Conservation (phyloP, 35 echinoderm and acorn worm species). For the Stichopus chloronotus region DNA sequence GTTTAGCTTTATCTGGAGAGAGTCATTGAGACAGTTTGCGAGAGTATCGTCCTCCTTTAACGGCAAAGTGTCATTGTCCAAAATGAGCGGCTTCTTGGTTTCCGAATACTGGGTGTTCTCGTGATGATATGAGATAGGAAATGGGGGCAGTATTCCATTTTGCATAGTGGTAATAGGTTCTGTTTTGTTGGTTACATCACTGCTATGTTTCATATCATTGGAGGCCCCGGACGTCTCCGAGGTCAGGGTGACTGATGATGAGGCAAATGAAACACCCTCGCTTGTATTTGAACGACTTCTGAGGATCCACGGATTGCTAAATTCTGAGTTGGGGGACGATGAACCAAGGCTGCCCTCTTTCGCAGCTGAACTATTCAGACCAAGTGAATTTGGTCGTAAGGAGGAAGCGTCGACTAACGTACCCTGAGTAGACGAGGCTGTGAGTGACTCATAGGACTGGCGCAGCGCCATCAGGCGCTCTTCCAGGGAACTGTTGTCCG, state of each 20-base stretch:
- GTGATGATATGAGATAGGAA: neutral
- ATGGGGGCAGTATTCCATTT: constrained; percentile 32
- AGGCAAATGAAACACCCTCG: constrained; percentile 57
- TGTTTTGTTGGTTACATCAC: constrained; percentile 19
- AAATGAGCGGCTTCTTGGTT: constrained; percentile 26
- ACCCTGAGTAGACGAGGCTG: constrained; percentile 35
- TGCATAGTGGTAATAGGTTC: constrained; percentile 45
- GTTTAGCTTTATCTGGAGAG: constrained; percentile 17
- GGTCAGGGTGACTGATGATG: constrained; percentile 45
- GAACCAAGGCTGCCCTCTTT: constrained; percentile 1
- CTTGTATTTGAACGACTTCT: constrained; percentile 61
- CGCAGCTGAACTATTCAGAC: neutral
- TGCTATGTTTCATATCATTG: constrained; percentile 48
- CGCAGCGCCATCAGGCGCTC: constrained; percentile 39
- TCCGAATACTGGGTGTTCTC: neutral
- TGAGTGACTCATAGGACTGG: constrained; percentile 52
- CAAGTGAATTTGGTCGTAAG: constrained; percentile 37
- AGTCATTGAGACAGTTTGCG: constrained; percentile 26
- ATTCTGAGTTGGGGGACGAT: constrained; percentile 35
- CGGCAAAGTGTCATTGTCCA: constrained; percentile 21
- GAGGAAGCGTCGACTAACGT: constrained; percentile 38
- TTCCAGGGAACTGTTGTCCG: constrained; percentile 52
- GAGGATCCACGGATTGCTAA: constrained; percentile 53
- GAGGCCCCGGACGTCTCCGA: constrained; percentile 54
- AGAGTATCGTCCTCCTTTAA: constrained; percentile 29